Evolutionary conservation across 2,888 invertebrate genomes (phyloP), one percentile per base, ranked within the genome.

Genomic region (Campaea margaritaria): DNA sequence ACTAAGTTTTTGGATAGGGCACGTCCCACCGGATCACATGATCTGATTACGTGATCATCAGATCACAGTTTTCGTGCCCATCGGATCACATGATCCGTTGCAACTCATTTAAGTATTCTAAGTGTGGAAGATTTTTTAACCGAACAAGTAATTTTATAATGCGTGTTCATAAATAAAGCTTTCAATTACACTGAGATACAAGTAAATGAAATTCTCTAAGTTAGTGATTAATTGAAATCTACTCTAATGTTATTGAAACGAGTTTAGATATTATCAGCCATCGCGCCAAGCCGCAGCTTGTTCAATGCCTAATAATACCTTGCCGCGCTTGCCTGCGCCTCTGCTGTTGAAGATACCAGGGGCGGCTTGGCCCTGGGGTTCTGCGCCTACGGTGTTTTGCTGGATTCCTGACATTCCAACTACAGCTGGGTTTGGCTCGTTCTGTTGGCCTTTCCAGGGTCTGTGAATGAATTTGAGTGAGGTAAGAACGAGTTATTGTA

Each of bases 391-490:
- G 0, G 87, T 78, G 55, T 86, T 87, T 67, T 88, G 90, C 53
- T 85, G 90, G 13, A 91, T 85, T 7, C 82, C 83, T 21, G 81
- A 72, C 89, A 91, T 91, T 0, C 89, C 90, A 0, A 90, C 90
- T 36, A 91, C 88, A 0, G 89, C 89, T 38, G 91, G 88, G 62
- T 84, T 91, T 0, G 91, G 90, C 65, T 92, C 91, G 55, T 90
- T 91, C 68, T 91, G 91, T 60, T 92, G 91, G 8, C 91, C 91
- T 67, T 91, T 92, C 91, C 91, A 91, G 11, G 91, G 91, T 60
- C 91, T 91, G 69, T 4, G 73, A 73, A 57, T 34, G 44, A 44
- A 44, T 12, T 50, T 27, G n/a, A 5, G 31, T 31, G 9, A 31
- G 31, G 1, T 31, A 1, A 31, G 31, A 1, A n/a, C n/a, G n/a